Percentiles rank a stretch among this genome's conserved stretches.
phyloP scores from a whole-genome alignment of 2,888 invertebrate species.

The Seira musarum region DNA sequence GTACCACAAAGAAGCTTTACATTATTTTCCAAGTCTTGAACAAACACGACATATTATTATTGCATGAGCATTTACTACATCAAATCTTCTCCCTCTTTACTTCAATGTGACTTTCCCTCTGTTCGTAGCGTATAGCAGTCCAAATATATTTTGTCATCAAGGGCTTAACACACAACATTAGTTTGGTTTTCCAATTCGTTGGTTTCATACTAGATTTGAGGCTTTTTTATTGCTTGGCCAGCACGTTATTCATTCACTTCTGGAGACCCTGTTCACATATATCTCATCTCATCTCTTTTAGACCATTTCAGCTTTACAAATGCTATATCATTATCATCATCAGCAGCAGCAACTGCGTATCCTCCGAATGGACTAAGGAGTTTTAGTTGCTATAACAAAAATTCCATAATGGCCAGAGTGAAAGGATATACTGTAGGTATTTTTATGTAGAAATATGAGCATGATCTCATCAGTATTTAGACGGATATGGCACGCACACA shows the following conservation, averaged over 20 bases:
- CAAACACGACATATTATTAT: background rate
- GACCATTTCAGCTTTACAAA: background rate
- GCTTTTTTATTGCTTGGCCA: conserved; percentile 37
- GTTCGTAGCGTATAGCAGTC: background rate
- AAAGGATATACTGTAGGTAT: too few relatives aligned
- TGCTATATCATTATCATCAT: background rate
- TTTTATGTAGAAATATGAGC: too few relatives aligned
- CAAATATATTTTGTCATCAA: conserved; percentile 46
- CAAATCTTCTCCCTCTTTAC: background rate
- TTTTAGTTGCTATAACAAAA: too few relatives aligned
- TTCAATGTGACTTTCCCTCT: too few relatives aligned
- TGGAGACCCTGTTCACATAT: background rate
- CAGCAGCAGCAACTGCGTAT: too few relatives aligned
- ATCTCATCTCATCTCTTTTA: conserved; percentile 34
- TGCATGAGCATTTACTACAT: background rate
- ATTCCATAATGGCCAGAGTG: too few relatives aligned
- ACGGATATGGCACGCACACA: background rate
- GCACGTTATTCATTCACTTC: conserved; percentile 21
- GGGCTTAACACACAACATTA: conserved; percentile 57
- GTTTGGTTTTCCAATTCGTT: conserved; percentile 55
- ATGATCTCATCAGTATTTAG: too few relatives aligned
- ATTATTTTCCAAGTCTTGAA: background rate
- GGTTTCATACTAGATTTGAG: conserved; percentile 46
- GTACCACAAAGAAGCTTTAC: background rate
- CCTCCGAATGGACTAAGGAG: too few relatives aligned